Percentiles rank a stretch among this genome's conserved stretches.
Evolutionary conservation across 2,797 vertebrate genomes (phyloP).

Genomic region (Heteromormyrus szaboi): DNA sequence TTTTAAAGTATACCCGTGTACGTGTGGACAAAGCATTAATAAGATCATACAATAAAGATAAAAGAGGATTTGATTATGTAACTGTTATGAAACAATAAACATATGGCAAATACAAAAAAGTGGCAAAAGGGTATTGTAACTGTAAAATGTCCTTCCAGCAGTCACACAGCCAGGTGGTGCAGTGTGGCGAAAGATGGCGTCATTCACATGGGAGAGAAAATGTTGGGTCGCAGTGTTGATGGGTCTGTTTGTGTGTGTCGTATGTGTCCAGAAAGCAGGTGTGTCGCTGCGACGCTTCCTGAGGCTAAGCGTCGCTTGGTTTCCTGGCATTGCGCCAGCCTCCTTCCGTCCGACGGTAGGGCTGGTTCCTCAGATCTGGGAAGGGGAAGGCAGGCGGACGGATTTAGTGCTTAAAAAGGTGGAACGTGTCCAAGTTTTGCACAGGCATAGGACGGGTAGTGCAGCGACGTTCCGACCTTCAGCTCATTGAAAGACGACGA

Average conservation of each 20-base stretch:
- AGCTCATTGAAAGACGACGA: neutral
- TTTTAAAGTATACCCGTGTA: too few relatives aligned
- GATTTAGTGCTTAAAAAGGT: neutral
- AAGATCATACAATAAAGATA: neutral
- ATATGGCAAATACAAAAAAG: neutral
- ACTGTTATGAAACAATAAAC: neutral
- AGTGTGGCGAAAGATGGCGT: neutral
- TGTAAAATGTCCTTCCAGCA: neutral
- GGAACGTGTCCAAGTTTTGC: too few relatives aligned
- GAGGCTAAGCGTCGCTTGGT: slow-evolving; percentile 46
- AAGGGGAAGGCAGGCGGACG: neutral
- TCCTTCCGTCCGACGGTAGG: slow-evolving; percentile 62
- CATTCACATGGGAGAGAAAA: neutral
- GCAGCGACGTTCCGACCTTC: neutral
- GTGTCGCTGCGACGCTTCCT: slow-evolving; percentile 58
- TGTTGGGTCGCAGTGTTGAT: neutral
- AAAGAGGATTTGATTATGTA: neutral
- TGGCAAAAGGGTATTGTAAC: neutral
- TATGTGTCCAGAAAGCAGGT: neutral
- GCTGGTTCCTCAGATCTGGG: slow-evolving; percentile 68
- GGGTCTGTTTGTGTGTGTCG: neutral
- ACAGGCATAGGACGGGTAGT: neutral
- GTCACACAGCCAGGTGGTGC: neutral
- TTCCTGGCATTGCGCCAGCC: slow-evolving; percentile 60
- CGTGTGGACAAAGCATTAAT: neutral